A percentile compares a stretch with the other conserved stretches of the same genome.
phyloP scores from a whole-genome alignment of 2,113 vertebrate genomes.

The Antechinus flavipes region DNA sequence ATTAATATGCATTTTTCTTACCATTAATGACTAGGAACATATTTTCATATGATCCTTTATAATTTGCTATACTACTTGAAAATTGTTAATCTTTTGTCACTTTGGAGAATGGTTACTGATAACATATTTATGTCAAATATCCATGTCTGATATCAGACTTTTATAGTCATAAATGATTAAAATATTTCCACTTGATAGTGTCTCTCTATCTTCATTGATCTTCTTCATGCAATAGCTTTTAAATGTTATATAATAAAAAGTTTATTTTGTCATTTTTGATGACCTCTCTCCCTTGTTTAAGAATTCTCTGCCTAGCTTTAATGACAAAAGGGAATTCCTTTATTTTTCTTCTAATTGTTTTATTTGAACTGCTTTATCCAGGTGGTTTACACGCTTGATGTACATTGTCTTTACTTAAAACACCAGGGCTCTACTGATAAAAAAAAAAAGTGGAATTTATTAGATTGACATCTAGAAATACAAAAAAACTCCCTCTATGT shows the following conservation, averaged over 20 bases:
- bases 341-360: background rate
- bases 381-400: background rate
- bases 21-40: background rate
- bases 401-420: background rate
- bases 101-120: background rate
- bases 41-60: background rate
- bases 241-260: background rate
- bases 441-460: constrained; percentile 28
- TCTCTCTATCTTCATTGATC: background rate
- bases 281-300: background rate
- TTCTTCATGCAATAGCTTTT: background rate
- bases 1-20: background rate
- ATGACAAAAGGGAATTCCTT: background rate
- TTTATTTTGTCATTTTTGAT: background rate
- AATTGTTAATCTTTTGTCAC: background rate
- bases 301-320: background rate
- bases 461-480: background rate
- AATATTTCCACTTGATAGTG: background rate
- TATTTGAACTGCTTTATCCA: background rate
- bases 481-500: background rate
- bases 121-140: background rate
- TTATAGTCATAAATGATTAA: background rate
- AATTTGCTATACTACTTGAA: background rate
- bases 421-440: constrained; percentile 11
- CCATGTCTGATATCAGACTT: background rate